phyloP scores from a whole-genome alignment of 2,797 vertebrate genomes.

The Protonibea diacanthus region DNA sequence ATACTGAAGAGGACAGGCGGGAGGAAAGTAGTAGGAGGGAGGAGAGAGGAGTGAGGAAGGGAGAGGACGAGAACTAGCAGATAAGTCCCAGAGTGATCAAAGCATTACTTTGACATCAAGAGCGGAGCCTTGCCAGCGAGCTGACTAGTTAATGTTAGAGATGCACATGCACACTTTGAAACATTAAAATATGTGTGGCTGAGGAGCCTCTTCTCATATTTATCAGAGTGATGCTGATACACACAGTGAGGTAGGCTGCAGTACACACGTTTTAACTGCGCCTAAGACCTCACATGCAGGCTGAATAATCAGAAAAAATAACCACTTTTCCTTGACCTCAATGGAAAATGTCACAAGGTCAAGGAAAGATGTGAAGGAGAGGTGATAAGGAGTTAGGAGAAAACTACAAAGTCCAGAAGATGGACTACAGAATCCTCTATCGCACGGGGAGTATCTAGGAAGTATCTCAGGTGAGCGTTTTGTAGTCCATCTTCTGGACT shows the following conservation, averaged over 20 bases:
- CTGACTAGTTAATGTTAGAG: slow-evolving; percentile 49
- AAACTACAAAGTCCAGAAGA: too few relatives aligned
- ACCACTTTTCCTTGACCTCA: too few relatives aligned
- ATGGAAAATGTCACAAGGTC: too few relatives aligned
- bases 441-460: too few relatives aligned
- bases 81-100: slow-evolving; percentile 75
- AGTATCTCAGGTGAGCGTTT: too few relatives aligned
- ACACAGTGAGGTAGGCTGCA: background rate
- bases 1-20: slow-evolving; percentile 16
- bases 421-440: too few relatives aligned
- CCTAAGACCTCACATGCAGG: too few relatives aligned
- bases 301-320: too few relatives aligned
- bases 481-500: too few relatives aligned
- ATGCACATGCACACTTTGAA: slow-evolving; percentile 52
- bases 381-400: too few relatives aligned
- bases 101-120: slow-evolving; percentile 67
- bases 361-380: too few relatives aligned
- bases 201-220: slow-evolving; percentile 44
- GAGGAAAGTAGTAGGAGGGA: background rate
- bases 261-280: background rate
- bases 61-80: slow-evolving; percentile 61
- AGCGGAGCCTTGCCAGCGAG: slow-evolving; percentile 60
- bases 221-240: slow-evolving; percentile 22
- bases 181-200: slow-evolving; percentile 47
- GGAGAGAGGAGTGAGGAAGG: slow-evolving; percentile 22